Evolutionary conservation across 2,797 vertebrate species (phyloP).

Genomic region (Spea hammondii): DNA sequence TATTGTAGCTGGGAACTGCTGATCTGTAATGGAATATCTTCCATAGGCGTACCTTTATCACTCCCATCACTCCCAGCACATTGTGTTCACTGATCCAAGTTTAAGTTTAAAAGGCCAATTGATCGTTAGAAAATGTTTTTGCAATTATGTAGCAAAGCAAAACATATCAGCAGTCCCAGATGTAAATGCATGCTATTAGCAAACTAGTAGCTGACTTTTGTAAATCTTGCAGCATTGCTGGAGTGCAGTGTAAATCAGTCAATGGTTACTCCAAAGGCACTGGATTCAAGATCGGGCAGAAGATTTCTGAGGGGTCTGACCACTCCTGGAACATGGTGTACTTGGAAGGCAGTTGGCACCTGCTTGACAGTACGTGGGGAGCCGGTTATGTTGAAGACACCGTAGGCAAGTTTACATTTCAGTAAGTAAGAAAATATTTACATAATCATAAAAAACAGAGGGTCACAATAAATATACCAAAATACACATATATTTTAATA

Average conservation of each 20-base stretch:
- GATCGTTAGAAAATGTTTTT: not conserved
- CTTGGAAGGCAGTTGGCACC: constrained; percentile 73
- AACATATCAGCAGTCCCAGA: not conserved
- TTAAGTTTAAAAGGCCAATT: too few relatives aligned
- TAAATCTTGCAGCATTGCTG: constrained; percentile 64
- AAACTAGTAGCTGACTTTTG: not conserved
- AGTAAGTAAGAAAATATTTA: constrained; percentile 58
- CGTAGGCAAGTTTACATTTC: constrained; percentile 70
- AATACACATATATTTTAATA: too few relatives aligned
- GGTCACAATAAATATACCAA: too few relatives aligned
- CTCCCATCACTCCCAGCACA: too few relatives aligned
- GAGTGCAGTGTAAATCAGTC: constrained; percentile 70
- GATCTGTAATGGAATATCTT: too few relatives aligned
- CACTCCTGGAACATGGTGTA: constrained; percentile 75
- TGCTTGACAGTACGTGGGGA: constrained; percentile 78
- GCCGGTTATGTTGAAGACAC: constrained; percentile 65
- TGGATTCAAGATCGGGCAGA: constrained; percentile 66
- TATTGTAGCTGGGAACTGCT: too few relatives aligned
- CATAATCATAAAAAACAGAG: too few relatives aligned
- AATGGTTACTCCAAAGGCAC: constrained; percentile 72
- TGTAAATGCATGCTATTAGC: not conserved
- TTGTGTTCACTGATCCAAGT: too few relatives aligned
- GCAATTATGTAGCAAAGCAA: not conserved
- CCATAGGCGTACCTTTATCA: too few relatives aligned
- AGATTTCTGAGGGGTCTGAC: constrained; percentile 63